Evolutionary conservation across 2,888 invertebrate species (phyloP).

Genomic region (Agrotis puta): DNA sequence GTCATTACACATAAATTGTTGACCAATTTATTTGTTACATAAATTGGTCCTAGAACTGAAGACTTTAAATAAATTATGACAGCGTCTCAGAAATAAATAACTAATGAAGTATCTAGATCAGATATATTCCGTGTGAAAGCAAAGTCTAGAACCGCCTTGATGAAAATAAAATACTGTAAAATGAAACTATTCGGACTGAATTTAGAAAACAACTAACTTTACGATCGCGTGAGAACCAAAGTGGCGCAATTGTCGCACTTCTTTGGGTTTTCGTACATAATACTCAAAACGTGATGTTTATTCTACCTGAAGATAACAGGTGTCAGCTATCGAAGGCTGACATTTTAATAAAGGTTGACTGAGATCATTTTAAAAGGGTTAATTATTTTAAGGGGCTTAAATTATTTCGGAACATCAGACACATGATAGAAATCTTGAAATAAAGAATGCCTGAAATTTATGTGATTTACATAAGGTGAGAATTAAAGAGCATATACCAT

Average conservation of each 20-base stretch:
- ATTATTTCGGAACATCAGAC: neutral
- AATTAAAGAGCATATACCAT: neutral
- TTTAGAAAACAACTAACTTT: conserved; percentile 27
- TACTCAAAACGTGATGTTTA: conserved; percentile 16
- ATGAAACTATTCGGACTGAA: neutral
- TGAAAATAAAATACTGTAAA: conserved; percentile 2
- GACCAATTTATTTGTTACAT: no score
- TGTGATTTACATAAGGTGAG: no score
- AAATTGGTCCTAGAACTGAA: neutral
- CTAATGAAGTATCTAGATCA: neutral
- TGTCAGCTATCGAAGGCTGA: neutral
- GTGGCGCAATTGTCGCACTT: conserved; percentile 28
- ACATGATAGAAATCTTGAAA: conserved; percentile 8
- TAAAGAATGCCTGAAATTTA: neutral
- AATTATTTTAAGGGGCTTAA: no score
- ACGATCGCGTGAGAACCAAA: conserved; percentile 48
- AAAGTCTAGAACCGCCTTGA: neutral
- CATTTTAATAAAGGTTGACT: conserved; percentile 23
- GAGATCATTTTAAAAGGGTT: neutral
- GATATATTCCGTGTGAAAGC: neutral
- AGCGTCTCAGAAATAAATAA: neutral
- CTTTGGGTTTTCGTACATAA: conserved; percentile 24
- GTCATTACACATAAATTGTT: no score
- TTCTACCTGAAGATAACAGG: conserved; percentile 23
- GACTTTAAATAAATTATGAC: neutral